Conservation (phyloP, 2,113 vertebrate genomes). For the Typhlomys cinereus region DNA sequence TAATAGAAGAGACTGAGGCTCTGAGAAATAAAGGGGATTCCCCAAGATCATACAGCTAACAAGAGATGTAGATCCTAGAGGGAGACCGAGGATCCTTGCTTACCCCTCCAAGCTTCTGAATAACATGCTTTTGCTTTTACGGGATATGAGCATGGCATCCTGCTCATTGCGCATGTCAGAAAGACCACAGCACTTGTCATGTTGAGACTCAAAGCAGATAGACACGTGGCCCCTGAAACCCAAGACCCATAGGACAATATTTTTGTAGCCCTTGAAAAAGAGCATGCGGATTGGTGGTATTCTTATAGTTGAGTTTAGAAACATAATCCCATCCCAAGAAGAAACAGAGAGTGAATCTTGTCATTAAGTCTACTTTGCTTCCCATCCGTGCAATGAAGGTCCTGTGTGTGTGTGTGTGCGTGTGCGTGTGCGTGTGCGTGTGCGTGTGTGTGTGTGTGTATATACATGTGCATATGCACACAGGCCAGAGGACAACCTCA, state of each 20-base stretch:
- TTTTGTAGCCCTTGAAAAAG: neutral
- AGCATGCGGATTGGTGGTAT: neutral
- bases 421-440: neutral
- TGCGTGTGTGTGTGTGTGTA: neutral
- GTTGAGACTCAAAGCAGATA: too few relatives aligned
- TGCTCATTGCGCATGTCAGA: accelerated
- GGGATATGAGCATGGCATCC: neutral
- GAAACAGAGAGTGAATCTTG: neutral
- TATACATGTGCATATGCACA: too few relatives aligned
- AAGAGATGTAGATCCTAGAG: neutral
- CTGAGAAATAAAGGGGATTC: neutral
- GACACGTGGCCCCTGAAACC: neutral
- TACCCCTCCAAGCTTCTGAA: neutral
- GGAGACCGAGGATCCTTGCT: neutral
- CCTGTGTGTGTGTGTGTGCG: neutral
- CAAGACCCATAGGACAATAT: neutral
- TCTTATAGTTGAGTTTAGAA: neutral
- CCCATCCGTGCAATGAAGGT: neutral
- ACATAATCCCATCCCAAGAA: neutral
- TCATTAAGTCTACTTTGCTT: neutral
- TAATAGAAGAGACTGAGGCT: neutral
- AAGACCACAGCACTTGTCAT: neutral
- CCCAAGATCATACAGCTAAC: neutral
- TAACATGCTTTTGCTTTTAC: neutral
- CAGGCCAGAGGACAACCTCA: neutral